A percentile compares a stretch with the other conserved stretches of the same genome.
phyloP scores from a whole-genome alignment of 2,888 invertebrate species.

The Nephrotoma appendiculata region DNA sequence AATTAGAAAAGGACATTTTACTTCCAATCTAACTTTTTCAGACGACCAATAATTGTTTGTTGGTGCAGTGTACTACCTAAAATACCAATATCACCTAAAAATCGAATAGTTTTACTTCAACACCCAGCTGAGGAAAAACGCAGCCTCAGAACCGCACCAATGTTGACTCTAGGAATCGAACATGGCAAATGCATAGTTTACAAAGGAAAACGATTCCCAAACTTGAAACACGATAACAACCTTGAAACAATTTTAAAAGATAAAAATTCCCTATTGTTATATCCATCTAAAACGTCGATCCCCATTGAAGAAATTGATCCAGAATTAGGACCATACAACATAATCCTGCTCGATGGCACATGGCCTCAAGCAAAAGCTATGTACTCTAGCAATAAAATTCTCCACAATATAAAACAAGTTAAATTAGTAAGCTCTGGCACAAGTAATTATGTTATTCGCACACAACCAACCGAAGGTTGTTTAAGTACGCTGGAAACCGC shows the following conservation, averaged over 20 bases:
- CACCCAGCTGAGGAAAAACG: conserved; percentile 90
- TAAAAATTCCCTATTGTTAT: conserved; percentile 59
- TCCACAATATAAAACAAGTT: conserved; percentile 64
- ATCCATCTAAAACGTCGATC: conserved; percentile 62
- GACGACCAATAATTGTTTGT: conserved; percentile 74
- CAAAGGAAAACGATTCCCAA: conserved; percentile 70
- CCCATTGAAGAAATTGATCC: conserved; percentile 43
- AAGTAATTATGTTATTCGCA: conserved; percentile 84
- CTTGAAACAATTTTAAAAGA: conserved; percentile 49
- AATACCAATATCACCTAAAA: conserved; percentile 48
- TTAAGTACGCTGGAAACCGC: conserved; percentile 83
- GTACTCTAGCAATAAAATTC: conserved; percentile 62
- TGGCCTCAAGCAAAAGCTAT: conserved; percentile 94
- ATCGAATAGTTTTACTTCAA: conserved; percentile 67
- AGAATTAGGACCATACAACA: conserved; percentile 44
- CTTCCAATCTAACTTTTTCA: conserved; percentile 27
- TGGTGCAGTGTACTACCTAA: conserved; percentile 77
- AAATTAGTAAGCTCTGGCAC: conserved; percentile 55
- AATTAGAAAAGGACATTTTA: neutral
- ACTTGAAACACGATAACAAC: conserved; percentile 43
- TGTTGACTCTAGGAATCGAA: conserved; percentile 63
- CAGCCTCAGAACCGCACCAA: conserved; percentile 76
- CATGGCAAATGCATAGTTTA: conserved; percentile 54
- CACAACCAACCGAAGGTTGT: conserved; percentile 84
- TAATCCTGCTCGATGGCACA: conserved; percentile 82